Conservation (phyloP, 2,888 invertebrate species). For the Leucoptera coffeella region DNA sequence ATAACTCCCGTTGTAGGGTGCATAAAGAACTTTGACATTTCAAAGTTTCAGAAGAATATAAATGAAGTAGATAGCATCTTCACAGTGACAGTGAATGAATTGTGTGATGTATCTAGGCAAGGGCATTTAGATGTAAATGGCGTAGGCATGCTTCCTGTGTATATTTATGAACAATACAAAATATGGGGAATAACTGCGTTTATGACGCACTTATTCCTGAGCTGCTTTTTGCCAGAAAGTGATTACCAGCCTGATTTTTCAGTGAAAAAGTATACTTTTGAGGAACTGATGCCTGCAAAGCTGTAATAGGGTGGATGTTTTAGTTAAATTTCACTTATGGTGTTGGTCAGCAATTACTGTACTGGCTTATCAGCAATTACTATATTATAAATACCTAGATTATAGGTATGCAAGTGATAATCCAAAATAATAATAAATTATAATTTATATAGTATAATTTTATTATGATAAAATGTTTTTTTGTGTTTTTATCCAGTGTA, state of each 20-base stretch:
- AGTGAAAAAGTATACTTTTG: slow-evolving; percentile 15
- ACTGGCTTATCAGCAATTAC: no score
- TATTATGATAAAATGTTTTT: no score
- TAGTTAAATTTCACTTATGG: no score
- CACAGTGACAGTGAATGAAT: slow-evolving; percentile 57
- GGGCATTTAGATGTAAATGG: slow-evolving; percentile 58
- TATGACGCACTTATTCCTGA: slow-evolving; percentile 63
- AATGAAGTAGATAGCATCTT: slow-evolving; percentile 78
- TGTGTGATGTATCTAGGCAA: slow-evolving; percentile 56
- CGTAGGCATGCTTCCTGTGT: slow-evolving; percentile 37
- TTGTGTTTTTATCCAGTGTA: no score
- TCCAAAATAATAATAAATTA: no score
- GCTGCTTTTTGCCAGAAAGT: slow-evolving; percentile 20
- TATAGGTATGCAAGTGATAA: no score
- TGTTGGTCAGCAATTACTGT: no score
- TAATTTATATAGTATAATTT: no score
- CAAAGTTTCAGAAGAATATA: slow-evolving; percentile 52
- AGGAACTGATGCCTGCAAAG: slow-evolving; percentile 26
- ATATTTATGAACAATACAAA: slow-evolving; percentile 46
- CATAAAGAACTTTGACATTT: slow-evolving; percentile 38
- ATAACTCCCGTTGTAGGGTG: slow-evolving; percentile 70
- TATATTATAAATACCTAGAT: no score
- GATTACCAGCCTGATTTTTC: slow-evolving; percentile 20
- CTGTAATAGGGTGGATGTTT: slow-evolving; percentile 7
- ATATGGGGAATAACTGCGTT: slow-evolving; percentile 78